phyloP scores from a whole-genome alignment of 2,888 invertebrate genomes.

The Silvanus unidentatus region DNA sequence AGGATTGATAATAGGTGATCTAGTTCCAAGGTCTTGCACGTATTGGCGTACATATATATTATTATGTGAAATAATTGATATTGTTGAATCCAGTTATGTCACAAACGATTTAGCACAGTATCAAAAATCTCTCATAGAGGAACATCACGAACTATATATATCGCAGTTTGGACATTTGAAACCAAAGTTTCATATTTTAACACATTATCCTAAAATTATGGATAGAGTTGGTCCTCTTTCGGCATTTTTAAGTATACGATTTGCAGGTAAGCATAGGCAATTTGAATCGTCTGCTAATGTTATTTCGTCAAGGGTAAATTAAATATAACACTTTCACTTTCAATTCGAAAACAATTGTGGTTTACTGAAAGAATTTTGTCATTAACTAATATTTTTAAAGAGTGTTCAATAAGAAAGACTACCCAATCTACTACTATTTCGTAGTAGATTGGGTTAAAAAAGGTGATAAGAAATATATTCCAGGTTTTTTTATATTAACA shows the following conservation, averaged over 20 bases:
- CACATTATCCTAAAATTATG: slow-evolving; percentile 8
- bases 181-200: slow-evolving; percentile 3
- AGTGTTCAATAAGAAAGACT: background rate
- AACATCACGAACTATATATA: slow-evolving; percentile 13
- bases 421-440: background rate
- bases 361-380: slow-evolving; percentile 7
- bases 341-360: slow-evolving; percentile 14
- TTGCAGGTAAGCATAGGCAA: slow-evolving; percentile 18
- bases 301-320: slow-evolving; percentile 14
- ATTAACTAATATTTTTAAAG: background rate
- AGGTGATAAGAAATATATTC: background rate
- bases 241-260: slow-evolving; percentile 13
- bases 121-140: slow-evolving; percentile 7
- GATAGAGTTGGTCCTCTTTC: slow-evolving; percentile 6
- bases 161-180: slow-evolving; percentile 6
- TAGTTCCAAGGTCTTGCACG: slow-evolving; percentile 11
- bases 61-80: background rate
- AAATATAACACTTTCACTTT: slow-evolving; percentile 16
- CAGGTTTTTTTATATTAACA: too few relatives aligned
- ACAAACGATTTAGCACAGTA: background rate
- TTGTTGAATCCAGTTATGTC: background rate
- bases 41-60: slow-evolving; percentile 10
- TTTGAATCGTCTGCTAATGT: slow-evolving; percentile 13
- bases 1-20: slow-evolving; percentile 20
- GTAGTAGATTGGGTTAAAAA: background rate